Evolutionary conservation across 2,113 vertebrate genomes (phyloP).

Genomic region (Larimichthys crocea): DNA sequence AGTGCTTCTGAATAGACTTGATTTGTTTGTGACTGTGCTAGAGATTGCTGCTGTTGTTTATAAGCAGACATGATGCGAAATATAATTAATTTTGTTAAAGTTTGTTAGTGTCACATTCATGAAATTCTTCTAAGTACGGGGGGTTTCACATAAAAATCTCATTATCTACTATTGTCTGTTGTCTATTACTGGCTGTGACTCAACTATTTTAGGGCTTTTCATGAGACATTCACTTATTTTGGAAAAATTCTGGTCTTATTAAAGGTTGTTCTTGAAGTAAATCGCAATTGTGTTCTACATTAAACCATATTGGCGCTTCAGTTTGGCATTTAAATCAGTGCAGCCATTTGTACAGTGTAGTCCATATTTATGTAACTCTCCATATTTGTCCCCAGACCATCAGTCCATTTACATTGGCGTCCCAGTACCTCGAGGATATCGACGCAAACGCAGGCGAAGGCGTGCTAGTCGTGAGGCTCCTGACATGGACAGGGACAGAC

Average conservation of each 20-base stretch:
- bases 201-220: conserved; percentile 12
- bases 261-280: neutral
- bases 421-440: conserved; percentile 87
- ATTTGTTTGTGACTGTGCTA: conserved; percentile 11
- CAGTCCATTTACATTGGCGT: conserved; percentile 93
- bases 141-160: conserved; percentile 36
- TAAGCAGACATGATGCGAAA: conserved; percentile 8
- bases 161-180: conserved; percentile 22
- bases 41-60: conserved; percentile 17
- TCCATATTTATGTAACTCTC: neutral
- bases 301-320: too few species aligned
- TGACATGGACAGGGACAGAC: conserved; percentile 76
- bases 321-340: neutral
- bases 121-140: conserved; percentile 9
- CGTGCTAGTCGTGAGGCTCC: conserved; percentile 82
- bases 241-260: neutral
- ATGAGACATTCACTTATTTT: conserved; percentile 15
- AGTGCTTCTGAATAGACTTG: conserved; percentile 9
- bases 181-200: conserved; percentile 14
- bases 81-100: conserved; percentile 39
- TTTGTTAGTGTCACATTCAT: conserved; percentile 28
- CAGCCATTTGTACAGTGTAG: neutral
- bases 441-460: conserved; percentile 88
- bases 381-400: conserved; percentile 81
- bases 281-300: neutral